Evolutionary conservation across 2,888 invertebrate genomes (phyloP), one percentile per base, ranked within the genome.

Genomic region (Platynereis dumerilii): DNA sequence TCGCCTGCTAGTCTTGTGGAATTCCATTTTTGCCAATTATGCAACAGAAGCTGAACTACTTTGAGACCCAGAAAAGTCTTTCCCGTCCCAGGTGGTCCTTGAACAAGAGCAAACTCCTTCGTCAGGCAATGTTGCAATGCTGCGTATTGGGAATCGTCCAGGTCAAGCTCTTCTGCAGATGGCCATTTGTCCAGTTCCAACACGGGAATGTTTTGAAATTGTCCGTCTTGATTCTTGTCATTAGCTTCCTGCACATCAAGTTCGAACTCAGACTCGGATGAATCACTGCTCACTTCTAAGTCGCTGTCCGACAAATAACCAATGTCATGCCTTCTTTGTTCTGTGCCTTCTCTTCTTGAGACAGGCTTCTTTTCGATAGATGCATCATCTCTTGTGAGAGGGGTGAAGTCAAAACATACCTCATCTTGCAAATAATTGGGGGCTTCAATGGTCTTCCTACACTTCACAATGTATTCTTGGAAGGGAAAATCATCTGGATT

Each of bases 41-140:
- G 82, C 1, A 93, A 80, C 26, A 94, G 78, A 0, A 88, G 64
- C 28, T 78, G 58, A 0, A 91, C 89, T 24, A 94, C 88, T 87
- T 91, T 90, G 34, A 92, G 84, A 0, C 93, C 93, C 67, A 93
- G 82, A 80, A 87, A 91, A 0, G 93, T 93, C 86, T 93, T 94
- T 0, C 93, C 94, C 0, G 93, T 93, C 1, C 94, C 94, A 0
- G 94, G 93, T 0, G 93, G 93, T 0, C 94, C 82, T 71, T 83
- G 82, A 26, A 79, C 82, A 52, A 83, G 66, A 3, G 80, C 75
- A 26, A 84, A 63, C 60, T 82, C 79, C 61, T 79, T 78, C 1
- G 78, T 78, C 0, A 84, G 63, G 1, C 81, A 79, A 29, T 70
- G 68, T 54, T 76, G 66, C 7, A 83, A 61, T 1, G 83, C 83